phyloP scores from a whole-genome alignment of 2,113 vertebrate genomes.

The Cygnus atratus region DNA sequence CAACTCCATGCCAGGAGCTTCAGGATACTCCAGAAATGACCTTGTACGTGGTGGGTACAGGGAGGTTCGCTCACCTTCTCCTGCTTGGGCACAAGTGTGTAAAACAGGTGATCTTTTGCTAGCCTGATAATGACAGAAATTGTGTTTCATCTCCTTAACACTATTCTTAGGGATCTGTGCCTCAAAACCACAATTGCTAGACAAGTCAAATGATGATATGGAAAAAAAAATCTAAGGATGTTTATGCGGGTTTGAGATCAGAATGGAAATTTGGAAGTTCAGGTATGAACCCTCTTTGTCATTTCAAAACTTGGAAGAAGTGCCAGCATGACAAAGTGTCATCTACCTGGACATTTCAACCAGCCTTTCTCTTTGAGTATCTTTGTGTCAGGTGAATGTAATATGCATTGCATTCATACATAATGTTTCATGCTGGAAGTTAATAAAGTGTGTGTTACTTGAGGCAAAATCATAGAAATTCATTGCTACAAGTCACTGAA shows the following conservation, averaged over 20 bases:
- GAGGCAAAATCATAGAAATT: not conserved
- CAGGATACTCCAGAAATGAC: not conserved
- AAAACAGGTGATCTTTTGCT: not conserved
- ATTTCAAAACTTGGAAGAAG: not conserved
- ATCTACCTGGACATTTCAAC: not conserved
- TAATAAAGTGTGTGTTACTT: not conserved
- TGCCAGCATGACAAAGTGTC: not conserved
- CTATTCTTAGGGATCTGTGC: not conserved
- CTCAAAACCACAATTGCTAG: not conserved
- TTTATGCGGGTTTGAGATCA: not conserved
- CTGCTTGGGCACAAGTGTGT: not conserved
- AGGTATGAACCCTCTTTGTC: not conserved
- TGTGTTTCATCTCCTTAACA: slow-evolving; percentile 2
- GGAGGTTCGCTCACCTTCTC: not conserved
- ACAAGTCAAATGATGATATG: not conserved
- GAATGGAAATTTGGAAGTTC: not conserved
- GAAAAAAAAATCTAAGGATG: not conserved
- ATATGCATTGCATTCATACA: not conserved
- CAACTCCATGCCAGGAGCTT: not conserved
- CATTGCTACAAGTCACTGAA: not conserved
- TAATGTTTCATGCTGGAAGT: not conserved
- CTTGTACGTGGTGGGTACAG: not conserved
- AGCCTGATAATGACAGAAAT: not conserved
- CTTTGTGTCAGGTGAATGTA: not conserved
- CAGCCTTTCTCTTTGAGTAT: not conserved